phyloP scores from a whole-genome alignment of 2,113 vertebrate species.

The Channa maculata region DNA sequence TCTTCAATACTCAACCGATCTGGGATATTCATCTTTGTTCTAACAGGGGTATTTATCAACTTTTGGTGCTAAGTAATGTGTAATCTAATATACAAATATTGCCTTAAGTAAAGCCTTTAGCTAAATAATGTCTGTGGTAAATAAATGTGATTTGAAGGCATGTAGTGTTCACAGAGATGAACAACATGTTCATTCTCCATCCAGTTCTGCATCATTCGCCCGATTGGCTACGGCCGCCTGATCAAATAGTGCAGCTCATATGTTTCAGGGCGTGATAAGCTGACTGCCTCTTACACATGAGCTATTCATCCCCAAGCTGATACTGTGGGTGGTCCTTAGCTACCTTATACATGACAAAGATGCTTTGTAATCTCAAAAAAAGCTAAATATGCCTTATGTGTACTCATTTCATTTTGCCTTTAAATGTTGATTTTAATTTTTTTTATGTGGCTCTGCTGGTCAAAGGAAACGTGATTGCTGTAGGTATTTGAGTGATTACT shows the following conservation, averaged over 20 bases:
- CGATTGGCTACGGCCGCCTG: constrained; percentile 44
- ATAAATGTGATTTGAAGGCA: constrained; percentile 18
- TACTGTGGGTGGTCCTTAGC: constrained; percentile 75
- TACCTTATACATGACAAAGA: constrained; percentile 41
- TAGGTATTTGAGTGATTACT: too few relatives aligned
- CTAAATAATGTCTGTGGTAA: constrained; percentile 24
- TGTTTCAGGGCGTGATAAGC: constrained; percentile 58
- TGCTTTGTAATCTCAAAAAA: constrained; percentile 52
- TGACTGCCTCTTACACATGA: constrained; percentile 58
- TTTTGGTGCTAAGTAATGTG: constrained; percentile 8
- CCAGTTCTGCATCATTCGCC: constrained; percentile 48
- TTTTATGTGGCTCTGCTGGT: not conserved
- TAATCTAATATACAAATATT: constrained; percentile 26
- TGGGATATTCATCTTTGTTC: constrained; percentile 3
- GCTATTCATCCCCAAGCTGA: constrained; percentile 55
- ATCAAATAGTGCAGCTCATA: constrained; percentile 61
- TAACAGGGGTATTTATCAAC: not conserved
- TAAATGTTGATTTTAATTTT: not conserved
- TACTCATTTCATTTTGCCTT: too few relatives aligned
- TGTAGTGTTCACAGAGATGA: constrained; percentile 49
- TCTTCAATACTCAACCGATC: constrained; percentile 13
- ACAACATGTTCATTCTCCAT: constrained; percentile 40
- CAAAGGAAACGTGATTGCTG: not conserved
- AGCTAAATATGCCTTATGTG: constrained; percentile 39
- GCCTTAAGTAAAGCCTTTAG: constrained; percentile 1